These are phyloP conservation scores for Tenthredo mesomela DNA, from an alignment of 2,888 invertebrate genomes.

Conservation along the genomic window DNA sequence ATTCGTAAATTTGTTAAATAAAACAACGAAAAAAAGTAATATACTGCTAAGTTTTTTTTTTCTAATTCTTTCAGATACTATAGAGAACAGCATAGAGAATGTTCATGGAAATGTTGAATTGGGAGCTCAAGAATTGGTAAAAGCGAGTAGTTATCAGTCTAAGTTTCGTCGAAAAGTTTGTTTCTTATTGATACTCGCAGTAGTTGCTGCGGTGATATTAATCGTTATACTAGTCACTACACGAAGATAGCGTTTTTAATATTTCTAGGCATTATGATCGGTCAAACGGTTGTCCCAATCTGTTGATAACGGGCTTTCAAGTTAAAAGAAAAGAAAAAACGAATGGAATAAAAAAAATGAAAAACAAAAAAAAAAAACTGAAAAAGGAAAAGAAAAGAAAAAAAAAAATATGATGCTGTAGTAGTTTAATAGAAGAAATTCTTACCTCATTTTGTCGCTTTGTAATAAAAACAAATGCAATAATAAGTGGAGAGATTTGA, in stretches of 20 bases:
- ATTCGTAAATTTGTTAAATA: slow-evolving; percentile 18
- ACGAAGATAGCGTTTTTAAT: slow-evolving; percentile 74
- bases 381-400: neutral
- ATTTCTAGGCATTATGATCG: slow-evolving; percentile 61
- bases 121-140: slow-evolving; percentile 89
- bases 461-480: slow-evolving; percentile 42
- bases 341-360: neutral
- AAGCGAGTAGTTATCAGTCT: slow-evolving; percentile 90
- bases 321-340: neutral
- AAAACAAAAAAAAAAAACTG: neutral
- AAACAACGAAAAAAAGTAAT: slow-evolving; percentile 20
- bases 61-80: slow-evolving; percentile 83
- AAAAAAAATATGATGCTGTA: slow-evolving; percentile 1
- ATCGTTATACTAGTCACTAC: slow-evolving; percentile 82
- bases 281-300: slow-evolving; percentile 73
- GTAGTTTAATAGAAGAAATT: slow-evolving; percentile 18
- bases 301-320: slow-evolving; percentile 48
- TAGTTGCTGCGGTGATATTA: slow-evolving; percentile 84
- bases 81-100: slow-evolving; percentile 90
- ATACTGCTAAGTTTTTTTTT: slow-evolving; percentile 47
- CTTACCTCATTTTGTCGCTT: slow-evolving; percentile 26
- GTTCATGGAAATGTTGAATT: slow-evolving; percentile 88
- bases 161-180: slow-evolving; percentile 87
- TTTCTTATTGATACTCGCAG: slow-evolving; percentile 84
- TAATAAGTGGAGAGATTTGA: slow-evolving; percentile 49